These are phyloP conservation scores for Lysiphlebus fabarum DNA, from an alignment of 1,140 invertebrate genomes.

Conservation along the genomic window DNA sequence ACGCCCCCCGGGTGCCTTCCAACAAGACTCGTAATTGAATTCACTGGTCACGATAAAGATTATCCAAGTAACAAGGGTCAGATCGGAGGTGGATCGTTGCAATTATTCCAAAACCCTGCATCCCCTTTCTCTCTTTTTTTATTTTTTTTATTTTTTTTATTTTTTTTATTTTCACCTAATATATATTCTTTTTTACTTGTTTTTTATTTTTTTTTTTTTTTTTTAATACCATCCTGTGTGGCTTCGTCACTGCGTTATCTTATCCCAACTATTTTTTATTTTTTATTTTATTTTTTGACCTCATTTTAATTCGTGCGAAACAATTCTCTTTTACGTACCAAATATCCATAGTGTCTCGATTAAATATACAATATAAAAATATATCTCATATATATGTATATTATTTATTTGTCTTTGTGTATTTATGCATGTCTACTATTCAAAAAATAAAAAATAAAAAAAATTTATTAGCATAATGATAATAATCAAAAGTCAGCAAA, in stretches of 20 bases:
- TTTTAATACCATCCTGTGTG: neutral
- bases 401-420: no score
- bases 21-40: slow-evolving; percentile 29
- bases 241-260: no score
- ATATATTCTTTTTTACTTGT: no score
- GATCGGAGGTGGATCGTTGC: slow-evolving; percentile 25
- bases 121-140: slow-evolving; percentile 8
- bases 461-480: slow-evolving; percentile 24
- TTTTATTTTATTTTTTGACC: neutral
- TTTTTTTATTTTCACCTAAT: neutral
- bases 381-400: neutral
- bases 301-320: slow-evolving; percentile 7
- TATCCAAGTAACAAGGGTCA: slow-evolving; percentile 29
- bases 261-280: neutral
- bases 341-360: neutral
- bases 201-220: neutral
- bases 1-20: slow-evolving; percentile 12
- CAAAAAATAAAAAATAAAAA: neutral
- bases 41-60: slow-evolving; percentile 31
- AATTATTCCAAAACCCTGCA: slow-evolving; percentile 21
- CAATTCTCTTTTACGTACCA: neutral
- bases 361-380: neutral
- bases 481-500: slow-evolving; percentile 5
- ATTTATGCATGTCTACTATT: no score
- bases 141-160: slow-evolving; percentile 9